Conservation (phyloP, 1,140 invertebrate genomes). For the Leptonema lineaticorne region DNA sequence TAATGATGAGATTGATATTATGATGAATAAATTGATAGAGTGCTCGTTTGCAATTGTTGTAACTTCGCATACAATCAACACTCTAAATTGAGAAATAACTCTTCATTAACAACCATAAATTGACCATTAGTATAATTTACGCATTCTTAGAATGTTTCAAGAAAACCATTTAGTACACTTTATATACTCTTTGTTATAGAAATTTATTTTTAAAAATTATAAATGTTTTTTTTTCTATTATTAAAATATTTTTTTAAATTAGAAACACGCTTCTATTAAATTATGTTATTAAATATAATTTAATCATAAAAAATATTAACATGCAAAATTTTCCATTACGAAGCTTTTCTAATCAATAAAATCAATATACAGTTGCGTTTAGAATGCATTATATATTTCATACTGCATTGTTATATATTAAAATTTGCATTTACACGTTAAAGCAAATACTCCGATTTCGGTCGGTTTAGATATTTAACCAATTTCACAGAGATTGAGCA, state of each 20-base stretch:
- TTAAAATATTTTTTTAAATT: neutral
- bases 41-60: neutral
- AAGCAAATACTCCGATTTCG: no score
- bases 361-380: no score
- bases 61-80: conserved; percentile 6
- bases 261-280: neutral
- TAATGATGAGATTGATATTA: no score
- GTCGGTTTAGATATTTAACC: conserved; percentile 40
- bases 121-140: no score
- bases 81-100: neutral
- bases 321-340: no score
- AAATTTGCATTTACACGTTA: no score
- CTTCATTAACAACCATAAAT: neutral
- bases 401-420: no score
- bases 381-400: no score
- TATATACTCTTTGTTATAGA: neutral
- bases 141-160: no score
- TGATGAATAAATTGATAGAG: neutral
- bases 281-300: neutral
- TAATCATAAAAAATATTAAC: no score
- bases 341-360: no score
- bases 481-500: conserved; percentile 43
- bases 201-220: neutral
- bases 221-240: neutral
- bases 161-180: neutral